Evolutionary conservation across 53 echinoderm and acorn worm genomes (phyloP).

Genomic region (Apostichopus leukothele): DNA sequence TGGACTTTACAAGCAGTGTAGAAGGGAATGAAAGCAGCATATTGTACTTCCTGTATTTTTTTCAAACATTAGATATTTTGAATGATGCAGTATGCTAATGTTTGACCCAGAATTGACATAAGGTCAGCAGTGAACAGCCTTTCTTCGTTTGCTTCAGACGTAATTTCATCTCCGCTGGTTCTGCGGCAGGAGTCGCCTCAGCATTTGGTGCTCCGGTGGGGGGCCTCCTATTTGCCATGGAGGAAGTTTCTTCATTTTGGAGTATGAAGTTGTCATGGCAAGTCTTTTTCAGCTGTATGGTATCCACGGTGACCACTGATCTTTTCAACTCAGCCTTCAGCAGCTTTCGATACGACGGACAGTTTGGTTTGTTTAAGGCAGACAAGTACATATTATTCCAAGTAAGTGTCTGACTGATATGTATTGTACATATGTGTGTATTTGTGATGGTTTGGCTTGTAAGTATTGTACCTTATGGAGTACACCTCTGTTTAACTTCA

Average conservation of each 20-base stretch:
- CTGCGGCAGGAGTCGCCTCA: constrained; percentile 96
- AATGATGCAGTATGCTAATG: constrained; percentile 91
- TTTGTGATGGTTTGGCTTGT: no score
- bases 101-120: constrained; percentile 78
- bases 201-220: constrained; percentile 99
- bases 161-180: constrained; percentile 98
- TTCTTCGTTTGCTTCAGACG: constrained; percentile 57
- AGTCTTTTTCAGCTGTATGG: constrained; percentile 98
- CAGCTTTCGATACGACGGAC: constrained; percentile 83
- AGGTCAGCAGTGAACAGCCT: not conserved
- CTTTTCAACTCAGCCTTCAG: constrained; percentile 98
- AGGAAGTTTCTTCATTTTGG: constrained; percentile 99
- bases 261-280: constrained; percentile 98
- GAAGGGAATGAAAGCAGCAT: no score
- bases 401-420: constrained; percentile 48
- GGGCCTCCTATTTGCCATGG: constrained; percentile 97
- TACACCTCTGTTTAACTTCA: no score
- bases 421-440: no score
- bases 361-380: constrained; percentile 89
- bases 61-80: constrained; percentile 51
- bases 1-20: no score
- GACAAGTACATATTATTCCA: constrained; percentile 97
- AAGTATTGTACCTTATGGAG: no score
- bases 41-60: no score
- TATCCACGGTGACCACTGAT: constrained; percentile 99